Conservation (phyloP, 2,888 invertebrate genomes). For the Druceiella hillmani region DNA sequence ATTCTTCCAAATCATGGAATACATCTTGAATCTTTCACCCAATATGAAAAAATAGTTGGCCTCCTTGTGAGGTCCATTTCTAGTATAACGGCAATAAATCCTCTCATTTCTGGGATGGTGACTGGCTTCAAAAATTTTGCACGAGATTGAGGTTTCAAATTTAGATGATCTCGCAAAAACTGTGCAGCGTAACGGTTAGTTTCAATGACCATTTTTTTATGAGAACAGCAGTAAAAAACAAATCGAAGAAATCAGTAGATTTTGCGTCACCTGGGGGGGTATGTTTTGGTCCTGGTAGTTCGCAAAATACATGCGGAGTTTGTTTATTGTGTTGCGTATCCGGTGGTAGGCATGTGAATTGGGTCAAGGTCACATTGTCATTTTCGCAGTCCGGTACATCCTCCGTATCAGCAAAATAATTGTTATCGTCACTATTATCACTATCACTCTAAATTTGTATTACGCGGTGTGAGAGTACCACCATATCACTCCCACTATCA, state of each 20-base stretch:
- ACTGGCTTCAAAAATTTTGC: slow-evolving; percentile 17
- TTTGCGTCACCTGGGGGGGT: slow-evolving; percentile 15
- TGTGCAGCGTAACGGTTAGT: slow-evolving; percentile 22
- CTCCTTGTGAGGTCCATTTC: slow-evolving; percentile 20
- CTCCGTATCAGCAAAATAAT: neutral
- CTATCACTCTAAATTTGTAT: too few species aligned
- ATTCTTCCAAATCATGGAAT: slow-evolving; percentile 24
- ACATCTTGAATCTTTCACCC: slow-evolving; percentile 19
- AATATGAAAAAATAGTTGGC: slow-evolving; percentile 19
- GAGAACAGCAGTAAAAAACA: slow-evolving; percentile 18
- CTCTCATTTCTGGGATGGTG: slow-evolving; percentile 20
- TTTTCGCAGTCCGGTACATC: neutral
- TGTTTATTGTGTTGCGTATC: slow-evolving; percentile 3
- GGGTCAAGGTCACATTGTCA: slow-evolving; percentile 5
- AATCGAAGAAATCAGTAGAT: slow-evolving; percentile 23
- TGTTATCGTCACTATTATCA: slow-evolving; percentile 1
- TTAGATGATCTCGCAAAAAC: slow-evolving; percentile 15
- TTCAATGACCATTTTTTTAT: slow-evolving; percentile 15
- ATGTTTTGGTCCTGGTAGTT: slow-evolving; percentile 21
- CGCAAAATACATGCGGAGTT: slow-evolving; percentile 16
- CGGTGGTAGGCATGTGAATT: slow-evolving; percentile 2
- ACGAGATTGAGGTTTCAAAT: slow-evolving; percentile 11
- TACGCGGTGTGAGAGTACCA: too few species aligned
- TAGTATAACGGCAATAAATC: slow-evolving; percentile 20
- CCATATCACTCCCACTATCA: too few species aligned